Percentiles rank a stretch among this genome's conserved stretches.
These are phyloP conservation scores for Circaetus gallicus DNA, from an alignment of 2,113 vertebrate genomes.

Conservation along the genomic window DNA sequence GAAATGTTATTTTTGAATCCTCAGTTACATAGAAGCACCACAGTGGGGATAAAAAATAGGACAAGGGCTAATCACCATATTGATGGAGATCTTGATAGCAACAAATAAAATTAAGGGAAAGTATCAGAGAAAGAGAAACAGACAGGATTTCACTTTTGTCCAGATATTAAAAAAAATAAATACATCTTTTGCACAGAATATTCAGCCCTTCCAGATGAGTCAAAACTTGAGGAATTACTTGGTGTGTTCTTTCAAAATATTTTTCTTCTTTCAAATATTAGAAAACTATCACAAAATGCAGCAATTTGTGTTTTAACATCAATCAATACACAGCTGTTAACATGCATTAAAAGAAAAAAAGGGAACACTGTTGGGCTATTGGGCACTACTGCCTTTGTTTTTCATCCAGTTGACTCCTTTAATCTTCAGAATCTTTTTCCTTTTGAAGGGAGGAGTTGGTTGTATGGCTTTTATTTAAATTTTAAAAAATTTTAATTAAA, in stretches of 20 bases:
- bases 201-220: background rate
- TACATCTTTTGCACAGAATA: background rate
- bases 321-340: background rate
- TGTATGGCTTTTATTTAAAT: background rate
- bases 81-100: background rate
- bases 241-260: background rate
- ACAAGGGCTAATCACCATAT: fast-evolving
- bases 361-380: background rate
- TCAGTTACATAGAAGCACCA: background rate
- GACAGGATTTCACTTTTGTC: background rate
- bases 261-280: background rate
- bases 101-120: background rate
- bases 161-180: background rate
- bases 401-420: background rate
- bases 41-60: background rate
- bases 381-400: background rate
- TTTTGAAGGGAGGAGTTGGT: background rate
- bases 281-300: background rate
- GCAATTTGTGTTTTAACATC: background rate
- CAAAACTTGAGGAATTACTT: background rate
- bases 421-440: background rate
- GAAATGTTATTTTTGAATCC: background rate
- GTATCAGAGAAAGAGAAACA: background rate
- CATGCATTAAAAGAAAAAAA: background rate
- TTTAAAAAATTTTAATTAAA: background rate